Evolutionary conservation across 2,797 vertebrate species (phyloP), one percentile per base, ranked within the genome.

Genomic region (Orestias chungarensis): DNA sequence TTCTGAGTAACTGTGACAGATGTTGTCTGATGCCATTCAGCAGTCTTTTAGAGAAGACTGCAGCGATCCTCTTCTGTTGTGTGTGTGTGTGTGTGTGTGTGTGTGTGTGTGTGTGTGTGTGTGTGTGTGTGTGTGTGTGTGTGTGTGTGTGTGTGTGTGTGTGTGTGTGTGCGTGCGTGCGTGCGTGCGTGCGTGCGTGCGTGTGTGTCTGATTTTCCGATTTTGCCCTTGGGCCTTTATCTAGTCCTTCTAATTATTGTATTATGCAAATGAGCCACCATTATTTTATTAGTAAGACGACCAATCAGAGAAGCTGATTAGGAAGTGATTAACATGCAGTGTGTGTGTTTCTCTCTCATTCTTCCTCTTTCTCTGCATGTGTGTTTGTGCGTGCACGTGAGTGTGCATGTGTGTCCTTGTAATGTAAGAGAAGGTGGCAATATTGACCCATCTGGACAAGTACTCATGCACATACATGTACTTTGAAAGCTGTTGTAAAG

Each of bases 201-300:
- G 64, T 75, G 71, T 64, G 73, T 74, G 77, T 49, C 68, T 66
- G 71, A 54, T 23, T 68, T 84, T 74, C 83, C 76, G 83, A 86
- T 84, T 90, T 86, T 92, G 92, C 92, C 93, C 93, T 94, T 94
- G 93, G 95, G 94, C 88, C 87, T 94, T 94, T 92, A 95, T 95
- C 93, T 87, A 92, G 89, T 90, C 89, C 87, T 91, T 89, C 90
- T 95, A 93, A 95, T 95, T 94, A 94, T 95, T 95, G 92, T 93
- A 94, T 93, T 93, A 95, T 95, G 94, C 87, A 94, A 95, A 95
- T 95, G 91, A 94, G 87, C 77, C 80, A 4, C 91, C 86, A 94
- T 95, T 95, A 95, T 95, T 95, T 95, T 93, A 95, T 95, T 95
- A 95, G 92, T 71, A 27, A 78, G 82, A 89, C 90, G 86, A 87